Conservation (phyloP, 1,140 invertebrate species). For the Maconellicoccus hirsutus region DNA sequence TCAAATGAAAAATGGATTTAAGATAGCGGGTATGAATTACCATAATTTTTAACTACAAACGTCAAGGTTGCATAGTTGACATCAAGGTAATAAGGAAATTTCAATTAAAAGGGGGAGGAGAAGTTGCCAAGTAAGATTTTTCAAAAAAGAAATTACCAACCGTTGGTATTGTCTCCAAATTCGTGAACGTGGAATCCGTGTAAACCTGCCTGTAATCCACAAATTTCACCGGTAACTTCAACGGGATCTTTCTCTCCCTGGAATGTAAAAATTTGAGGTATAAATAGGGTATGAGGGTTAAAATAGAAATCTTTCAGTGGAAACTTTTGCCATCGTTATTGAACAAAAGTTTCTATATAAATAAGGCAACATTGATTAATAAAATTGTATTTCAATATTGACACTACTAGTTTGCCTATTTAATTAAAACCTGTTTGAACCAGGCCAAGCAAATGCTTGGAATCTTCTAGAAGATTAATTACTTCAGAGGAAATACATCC, state of each 20-base stretch:
- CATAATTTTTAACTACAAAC: not conserved
- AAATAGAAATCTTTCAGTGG: not conserved
- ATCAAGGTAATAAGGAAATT: not conserved
- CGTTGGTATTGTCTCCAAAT: conserved; percentile 91
- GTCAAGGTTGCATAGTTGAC: not conserved
- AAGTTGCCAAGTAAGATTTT: no score
- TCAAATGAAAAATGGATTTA: not conserved
- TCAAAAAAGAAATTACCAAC: conserved; percentile 33
- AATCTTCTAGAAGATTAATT: not conserved
- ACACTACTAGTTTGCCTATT: not conserved
- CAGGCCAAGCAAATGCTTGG: not conserved
- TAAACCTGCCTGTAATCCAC: conserved; percentile 51
- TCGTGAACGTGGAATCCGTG: conserved; percentile 97
- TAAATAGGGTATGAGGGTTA: no score
- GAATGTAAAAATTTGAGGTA: conserved; percentile 30
- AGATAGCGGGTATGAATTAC: not conserved
- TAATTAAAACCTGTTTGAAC: not conserved
- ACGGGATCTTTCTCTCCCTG: conserved; percentile 41
- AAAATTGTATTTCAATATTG: no score
- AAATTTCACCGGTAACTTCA: conserved; percentile 56
- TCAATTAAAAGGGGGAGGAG: no score
- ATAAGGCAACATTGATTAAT: no score
- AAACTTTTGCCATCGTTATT: no score
- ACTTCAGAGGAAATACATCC: no score
- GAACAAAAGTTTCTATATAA: no score